These are phyloP conservation scores for Mesorhabditis spiculigera DNA, from an alignment of 2,888 invertebrate genomes.

Conservation along the genomic window DNA sequence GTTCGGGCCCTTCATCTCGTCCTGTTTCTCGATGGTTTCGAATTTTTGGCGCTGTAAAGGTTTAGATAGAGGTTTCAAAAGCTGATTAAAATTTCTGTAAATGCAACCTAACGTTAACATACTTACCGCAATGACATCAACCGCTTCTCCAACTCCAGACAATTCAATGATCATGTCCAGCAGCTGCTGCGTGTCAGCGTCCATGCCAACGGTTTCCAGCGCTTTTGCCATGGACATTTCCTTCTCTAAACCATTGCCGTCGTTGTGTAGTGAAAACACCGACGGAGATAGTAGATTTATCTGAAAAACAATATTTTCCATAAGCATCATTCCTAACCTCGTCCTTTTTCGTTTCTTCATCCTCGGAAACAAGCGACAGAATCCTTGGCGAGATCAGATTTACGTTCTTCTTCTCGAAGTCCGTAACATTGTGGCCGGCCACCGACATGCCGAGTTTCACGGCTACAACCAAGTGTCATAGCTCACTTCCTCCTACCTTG, in stretches of 20 bases:
- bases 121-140: slow-evolving; percentile 20
- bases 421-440: slow-evolving; percentile 24
- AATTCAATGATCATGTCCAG: slow-evolving; percentile 54
- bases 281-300: slow-evolving; percentile 48
- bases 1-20: slow-evolving; percentile 16
- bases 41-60: too few species aligned
- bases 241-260: slow-evolving; percentile 21
- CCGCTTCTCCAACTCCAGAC: slow-evolving; percentile 42
- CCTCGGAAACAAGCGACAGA: slow-evolving; percentile 28
- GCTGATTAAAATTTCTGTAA: too few species aligned
- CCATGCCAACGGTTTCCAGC: neutral
- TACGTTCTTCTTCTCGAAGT: slow-evolving; percentile 26
- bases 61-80: too few species aligned
- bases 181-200: slow-evolving; percentile 45
- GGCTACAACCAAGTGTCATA: slow-evolving; percentile 10
- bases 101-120: too few species aligned
- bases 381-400: slow-evolving; percentile 25
- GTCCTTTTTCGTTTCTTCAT: slow-evolving; percentile 16
- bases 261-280: slow-evolving; percentile 44
- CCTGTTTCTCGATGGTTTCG: neutral
- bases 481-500: neutral
- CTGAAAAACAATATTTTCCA: slow-evolving; percentile 14
- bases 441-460: slow-evolving; percentile 27
- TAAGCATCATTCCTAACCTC: slow-evolving; percentile 13
- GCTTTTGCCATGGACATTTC: slow-evolving; percentile 20